Percentiles rank a stretch among this genome's conserved stretches.
phyloP scores from a whole-genome alignment of 2,797 vertebrate genomes.

The Muraenolepis orangiensis region DNA sequence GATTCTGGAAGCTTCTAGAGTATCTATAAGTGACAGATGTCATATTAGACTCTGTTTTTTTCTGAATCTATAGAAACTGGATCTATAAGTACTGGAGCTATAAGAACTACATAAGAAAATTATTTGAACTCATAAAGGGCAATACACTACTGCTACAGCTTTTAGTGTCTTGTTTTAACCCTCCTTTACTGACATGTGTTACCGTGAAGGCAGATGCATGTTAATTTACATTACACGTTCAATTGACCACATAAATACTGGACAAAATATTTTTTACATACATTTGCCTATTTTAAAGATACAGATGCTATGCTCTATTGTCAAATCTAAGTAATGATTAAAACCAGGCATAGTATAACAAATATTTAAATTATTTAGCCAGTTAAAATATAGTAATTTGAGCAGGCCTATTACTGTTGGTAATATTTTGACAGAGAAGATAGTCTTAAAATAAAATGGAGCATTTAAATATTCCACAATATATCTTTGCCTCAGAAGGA shows the following conservation, averaged over 20 bases:
- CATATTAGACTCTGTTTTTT: not conserved
- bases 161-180: not conserved
- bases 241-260: not conserved
- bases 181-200: not conserved
- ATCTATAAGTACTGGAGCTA: not conserved
- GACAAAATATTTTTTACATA: slow-evolving; percentile 59
- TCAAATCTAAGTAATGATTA: not conserved
- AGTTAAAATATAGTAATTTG: not conserved
- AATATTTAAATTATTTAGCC: not conserved
- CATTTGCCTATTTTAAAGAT: slow-evolving; percentile 1
- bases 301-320: slow-evolving; percentile 5
- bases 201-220: slow-evolving; percentile 44
- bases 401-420: not conserved
- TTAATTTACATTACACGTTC: slow-evolving; percentile 5
- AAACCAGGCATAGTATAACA: not conserved
- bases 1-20: not conserved
- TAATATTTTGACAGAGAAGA: not conserved
- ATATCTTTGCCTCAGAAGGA: not conserved
- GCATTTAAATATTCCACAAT: not conserved
- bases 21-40: not conserved
- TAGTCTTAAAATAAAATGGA: not conserved
- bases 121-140: not conserved
- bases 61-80: not conserved
- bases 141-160: not conserved
- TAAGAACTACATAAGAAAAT: not conserved